These are phyloP conservation scores for Caenorhabditis sp. DNA, from an alignment of 2,888 invertebrate genomes.

Conservation along the genomic window DNA sequence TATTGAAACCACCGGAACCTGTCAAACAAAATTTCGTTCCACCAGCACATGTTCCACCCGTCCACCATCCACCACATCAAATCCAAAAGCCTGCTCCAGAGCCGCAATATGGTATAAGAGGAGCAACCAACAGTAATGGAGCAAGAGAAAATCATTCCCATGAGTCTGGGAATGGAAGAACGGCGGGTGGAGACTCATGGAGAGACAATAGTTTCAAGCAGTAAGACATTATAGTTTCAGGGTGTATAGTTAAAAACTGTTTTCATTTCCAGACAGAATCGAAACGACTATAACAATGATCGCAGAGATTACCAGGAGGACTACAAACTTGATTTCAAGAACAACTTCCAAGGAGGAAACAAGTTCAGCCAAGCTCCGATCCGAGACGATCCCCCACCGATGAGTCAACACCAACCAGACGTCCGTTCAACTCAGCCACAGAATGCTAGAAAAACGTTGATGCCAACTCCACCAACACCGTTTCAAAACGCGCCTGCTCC, in stretches of 20 bases:
- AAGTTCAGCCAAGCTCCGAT: slow-evolving; percentile 19
- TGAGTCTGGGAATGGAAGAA: background rate
- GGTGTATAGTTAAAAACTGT: no score
- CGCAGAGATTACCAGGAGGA: background rate
- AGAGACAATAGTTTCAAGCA: slow-evolving; percentile 29
- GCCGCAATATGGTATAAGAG: slow-evolving; percentile 20
- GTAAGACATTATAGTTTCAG: slow-evolving; percentile 13
- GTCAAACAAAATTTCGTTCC: background rate
- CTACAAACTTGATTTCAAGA: slow-evolving; percentile 9
- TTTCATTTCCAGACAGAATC: background rate
- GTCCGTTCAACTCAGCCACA: background rate
- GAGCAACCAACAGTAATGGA: background rate
- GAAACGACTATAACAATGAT: background rate
- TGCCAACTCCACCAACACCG: slow-evolving; percentile 7
- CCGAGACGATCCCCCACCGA: background rate
- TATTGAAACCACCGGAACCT: slow-evolving; percentile 9
- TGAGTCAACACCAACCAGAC: background rate
- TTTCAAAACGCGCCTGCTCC: background rate
- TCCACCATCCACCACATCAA: background rate
- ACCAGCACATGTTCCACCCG: background rate
- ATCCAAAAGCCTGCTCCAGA: background rate
- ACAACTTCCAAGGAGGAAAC: slow-evolving; percentile 23
- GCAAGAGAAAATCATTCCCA: background rate
- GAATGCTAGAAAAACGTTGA: slow-evolving; percentile 16
- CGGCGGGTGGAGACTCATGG: slow-evolving; percentile 49